These are phyloP conservation scores for Temnothorax rugatulus DNA, from an alignment of 2,888 invertebrate genomes.

Conservation along the genomic window DNA sequence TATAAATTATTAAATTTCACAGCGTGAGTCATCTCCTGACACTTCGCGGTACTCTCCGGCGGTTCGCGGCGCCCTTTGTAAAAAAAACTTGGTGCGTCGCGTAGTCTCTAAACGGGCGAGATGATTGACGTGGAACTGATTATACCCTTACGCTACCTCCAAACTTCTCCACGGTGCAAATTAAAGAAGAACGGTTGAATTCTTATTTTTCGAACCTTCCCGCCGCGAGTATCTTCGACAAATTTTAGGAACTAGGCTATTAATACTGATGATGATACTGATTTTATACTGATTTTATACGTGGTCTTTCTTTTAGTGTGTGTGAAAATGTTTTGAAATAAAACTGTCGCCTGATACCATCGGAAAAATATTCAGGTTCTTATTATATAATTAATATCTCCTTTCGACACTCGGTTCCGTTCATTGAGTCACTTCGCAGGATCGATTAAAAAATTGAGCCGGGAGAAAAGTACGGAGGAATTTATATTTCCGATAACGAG, in stretches of 20 bases:
- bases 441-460: not conserved
- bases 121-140: slow-evolving; percentile 22
- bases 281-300: not conserved
- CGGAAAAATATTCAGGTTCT: not conserved
- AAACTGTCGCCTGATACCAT: not conserved
- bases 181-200: not conserved
- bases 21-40: not conserved
- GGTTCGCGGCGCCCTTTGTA: not conserved
- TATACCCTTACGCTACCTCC: not conserved
- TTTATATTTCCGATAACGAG: slow-evolving; percentile 31
- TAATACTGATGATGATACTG: no score
- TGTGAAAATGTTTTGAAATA: not conserved
- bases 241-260: not conserved
- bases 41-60: not conserved
- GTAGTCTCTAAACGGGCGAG: not conserved
- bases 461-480: not conserved
- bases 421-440: not conserved
- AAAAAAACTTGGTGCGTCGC: not conserved
- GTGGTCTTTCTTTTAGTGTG: not conserved
- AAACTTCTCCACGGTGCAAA: not conserved
- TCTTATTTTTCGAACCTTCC: not conserved
- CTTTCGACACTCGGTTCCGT: not conserved
- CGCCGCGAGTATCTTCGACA: not conserved
- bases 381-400: not conserved
- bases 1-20: slow-evolving; percentile 35